Conservation (phyloP, 2,113 vertebrate species). For the Ahaetulla prasina region DNA sequence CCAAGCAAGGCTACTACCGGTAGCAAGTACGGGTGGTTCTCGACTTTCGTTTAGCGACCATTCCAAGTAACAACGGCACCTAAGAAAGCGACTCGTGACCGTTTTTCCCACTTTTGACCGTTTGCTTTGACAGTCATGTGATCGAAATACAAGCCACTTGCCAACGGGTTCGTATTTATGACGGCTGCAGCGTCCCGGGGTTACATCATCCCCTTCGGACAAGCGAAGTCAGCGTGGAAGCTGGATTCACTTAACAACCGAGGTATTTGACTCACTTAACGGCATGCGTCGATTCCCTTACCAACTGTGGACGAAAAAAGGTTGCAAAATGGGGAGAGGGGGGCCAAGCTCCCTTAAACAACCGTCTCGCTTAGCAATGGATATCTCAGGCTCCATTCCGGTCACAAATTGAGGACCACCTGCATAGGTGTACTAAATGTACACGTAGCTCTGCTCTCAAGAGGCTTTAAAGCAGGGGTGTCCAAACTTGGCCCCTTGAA, state of each 20-base stretch:
- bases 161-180: neutral
- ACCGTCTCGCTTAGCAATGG: neutral
- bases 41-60: neutral
- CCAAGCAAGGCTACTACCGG: neutral
- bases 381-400: no score
- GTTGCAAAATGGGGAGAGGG: neutral
- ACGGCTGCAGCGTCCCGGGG: neutral
- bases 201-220: neutral
- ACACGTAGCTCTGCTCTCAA: no score
- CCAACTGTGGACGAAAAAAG: neutral
- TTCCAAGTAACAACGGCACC: neutral
- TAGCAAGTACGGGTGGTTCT: neutral
- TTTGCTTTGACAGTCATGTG: neutral
- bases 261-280: no score
- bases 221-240: neutral
- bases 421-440: neutral
- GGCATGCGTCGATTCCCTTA: neutral
- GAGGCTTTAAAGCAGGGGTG: no score
- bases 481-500: no score
- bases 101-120: neutral
- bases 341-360: neutral
- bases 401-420: neutral
- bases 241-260: neutral
- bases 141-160: neutral
- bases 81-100: accelerated